Evolutionary conservation across 1,140 invertebrate species (phyloP), one percentile per base, ranked within the genome.

Genomic region (Atta cephalotes): DNA sequence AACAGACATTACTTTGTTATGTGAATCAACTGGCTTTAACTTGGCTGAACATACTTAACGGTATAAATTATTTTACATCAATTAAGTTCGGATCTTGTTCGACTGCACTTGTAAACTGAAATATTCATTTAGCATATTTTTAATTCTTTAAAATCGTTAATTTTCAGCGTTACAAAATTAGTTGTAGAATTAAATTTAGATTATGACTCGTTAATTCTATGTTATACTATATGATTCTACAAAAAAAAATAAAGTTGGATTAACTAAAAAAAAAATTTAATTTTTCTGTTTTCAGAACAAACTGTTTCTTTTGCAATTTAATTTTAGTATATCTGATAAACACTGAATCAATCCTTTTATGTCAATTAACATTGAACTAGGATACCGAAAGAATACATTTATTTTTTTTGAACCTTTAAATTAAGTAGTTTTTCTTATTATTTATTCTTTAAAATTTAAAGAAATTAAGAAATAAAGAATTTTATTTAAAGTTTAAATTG

Each of bases 41-140:
- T n/a, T 14, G 18, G 12, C 14, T 76, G n/a, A 31, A 35, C 14
- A n/a, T 21, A 21, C 16, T 35, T 56, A 14, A 35, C 53, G 28
- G 21, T 56, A 25, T 31, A 76, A 58, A 53, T 58, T 76, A 58
- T 76, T 76, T 76, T n/a, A 0, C 3, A 25, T 60, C 31, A 58
- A 60, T 76, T 74, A 74, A 56, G 10, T 56, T 58, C 31, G 31
- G 6, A 74, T 10, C 71, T 74, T 58, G 53, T 58, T 74, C 31
- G 10, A 74, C 6, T 56, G 68, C 21, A 71, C 5, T 28, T 28
- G 18, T 35, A 5, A 45, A 45, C 10, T 31, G 1, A 58, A 74
- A 58, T 49, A 72, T 35, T 3, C 51, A 16, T 21, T 16, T n/a
- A n/a, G n/a, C 18, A 18, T 49, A 3, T 58, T 58, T 35, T 56